Base-by-base conservation (phyloP, 2,888 invertebrate genomes). In the Trachelus tabidus region DNA sequence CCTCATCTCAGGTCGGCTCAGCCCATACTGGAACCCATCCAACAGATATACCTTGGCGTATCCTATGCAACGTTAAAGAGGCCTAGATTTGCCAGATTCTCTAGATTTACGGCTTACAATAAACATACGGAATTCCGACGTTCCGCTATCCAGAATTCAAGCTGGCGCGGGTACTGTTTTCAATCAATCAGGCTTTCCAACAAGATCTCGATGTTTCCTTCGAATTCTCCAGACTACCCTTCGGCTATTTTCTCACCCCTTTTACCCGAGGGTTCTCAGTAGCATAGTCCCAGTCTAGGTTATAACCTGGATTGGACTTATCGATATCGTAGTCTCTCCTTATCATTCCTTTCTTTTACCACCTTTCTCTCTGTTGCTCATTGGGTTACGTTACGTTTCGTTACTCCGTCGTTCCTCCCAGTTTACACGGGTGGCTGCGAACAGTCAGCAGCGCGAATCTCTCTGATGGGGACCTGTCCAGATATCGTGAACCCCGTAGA, bases 21-120 rank as follows among this genome's bases (percentile, higher is more conserved):
- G 79, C 82, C 79, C 79, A 81, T 79, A 85, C 87, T 87, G 87
- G 87, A 87, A 87, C 76, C 83, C 75, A 83, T 87, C 87, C 88
- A 87, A 87, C 80, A 81, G 83, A 85, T 85, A 84, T 85, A 86
- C 82, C 82, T 83, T 80, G 81, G 77, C 82, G 75, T 68, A 79
- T 79, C 79, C 73, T 76, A 80, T 80, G 77, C 84, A 83, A 85
- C 83, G 84, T 84, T 84, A 83, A 86, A 86, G 79, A 82, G 84
- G 82, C 81, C 81, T 80, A 81, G 79, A 85, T 84, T 83, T 76
- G 35, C 33, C 40, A 79, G 81, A 85, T 84, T 83, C 77, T 33
- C 33, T 33, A 79, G 81, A 84, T 83, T 84, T 84, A 84, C 80
- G 75, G 80, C 34, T 34, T 35, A 76, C 81, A 80, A 81, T 81